Evolutionary conservation across 1,140 invertebrate species (phyloP).

Genomic region (Magallana ariakensis): DNA sequence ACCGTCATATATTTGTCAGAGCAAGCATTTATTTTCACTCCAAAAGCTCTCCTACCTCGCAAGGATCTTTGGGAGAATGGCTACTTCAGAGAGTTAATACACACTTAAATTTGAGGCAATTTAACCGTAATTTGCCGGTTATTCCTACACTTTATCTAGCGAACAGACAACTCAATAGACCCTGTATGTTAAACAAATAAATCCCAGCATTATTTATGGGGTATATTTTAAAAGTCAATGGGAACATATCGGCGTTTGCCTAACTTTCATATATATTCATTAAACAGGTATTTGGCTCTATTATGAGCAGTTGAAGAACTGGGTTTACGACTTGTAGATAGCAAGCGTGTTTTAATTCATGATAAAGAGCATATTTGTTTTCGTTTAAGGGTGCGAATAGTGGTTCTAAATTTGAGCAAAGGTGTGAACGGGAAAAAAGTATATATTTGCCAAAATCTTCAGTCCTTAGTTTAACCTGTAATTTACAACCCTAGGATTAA

Average conservation of each 20-base stretch:
- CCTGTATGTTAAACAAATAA: conserved; percentile 26
- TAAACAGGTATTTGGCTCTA: conserved; percentile 31
- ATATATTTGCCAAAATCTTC: conserved; percentile 35
- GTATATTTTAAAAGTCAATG: conserved; percentile 30
- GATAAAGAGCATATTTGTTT: conserved; percentile 37
- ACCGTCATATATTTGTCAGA: conserved; percentile 17
- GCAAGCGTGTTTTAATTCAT: conserved; percentile 27
- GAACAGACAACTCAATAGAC: conserved; percentile 25
- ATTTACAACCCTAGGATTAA: background rate
- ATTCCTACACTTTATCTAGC: conserved; percentile 29
- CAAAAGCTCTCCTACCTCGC: conserved; percentile 15
- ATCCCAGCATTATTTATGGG: conserved; percentile 8
- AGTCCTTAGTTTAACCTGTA: background rate
- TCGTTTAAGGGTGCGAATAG: conserved; percentile 30
- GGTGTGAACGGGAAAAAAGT: conserved; percentile 32
- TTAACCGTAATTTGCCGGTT: conserved; percentile 16
- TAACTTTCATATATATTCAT: conserved; percentile 39
- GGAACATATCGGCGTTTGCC: conserved; percentile 17
- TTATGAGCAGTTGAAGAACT: conserved; percentile 16
- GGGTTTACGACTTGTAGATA: conserved; percentile 22
- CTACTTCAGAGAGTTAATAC: conserved; percentile 36
- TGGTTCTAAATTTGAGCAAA: conserved; percentile 23
- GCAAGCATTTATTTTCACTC: conserved; percentile 25
- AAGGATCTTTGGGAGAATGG: conserved; percentile 3
- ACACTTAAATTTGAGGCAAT: conserved; percentile 29